phyloP scores from a whole-genome alignment of 2,888 invertebrate genomes.

The Tigriopus californicus region DNA sequence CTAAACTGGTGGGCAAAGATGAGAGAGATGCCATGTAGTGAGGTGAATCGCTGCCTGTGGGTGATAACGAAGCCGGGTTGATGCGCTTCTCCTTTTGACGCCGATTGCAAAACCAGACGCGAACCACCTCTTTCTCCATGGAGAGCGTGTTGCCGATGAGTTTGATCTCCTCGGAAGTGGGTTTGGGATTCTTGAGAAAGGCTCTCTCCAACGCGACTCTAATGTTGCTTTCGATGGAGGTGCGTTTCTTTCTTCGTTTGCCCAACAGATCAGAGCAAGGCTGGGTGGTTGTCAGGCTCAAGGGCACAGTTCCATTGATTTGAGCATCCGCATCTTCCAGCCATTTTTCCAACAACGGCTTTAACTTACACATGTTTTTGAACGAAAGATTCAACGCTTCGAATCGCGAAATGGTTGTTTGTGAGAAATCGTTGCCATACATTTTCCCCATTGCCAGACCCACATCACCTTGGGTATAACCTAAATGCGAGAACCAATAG shows the following conservation, averaged over 20 bases:
- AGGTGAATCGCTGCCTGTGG: neutral
- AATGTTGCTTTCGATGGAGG: conserved; percentile 87
- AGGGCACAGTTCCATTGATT: neutral
- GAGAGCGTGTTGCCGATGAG: conserved; percentile 73
- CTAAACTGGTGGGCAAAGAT: neutral
- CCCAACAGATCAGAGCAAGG: conserved; percentile 51
- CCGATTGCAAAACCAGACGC: conserved; percentile 81
- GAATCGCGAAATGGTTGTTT: conserved; percentile 95
- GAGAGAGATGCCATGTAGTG: conserved; percentile 1
- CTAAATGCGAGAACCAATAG: too few species aligned
- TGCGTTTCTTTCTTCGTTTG: conserved; percentile 82
- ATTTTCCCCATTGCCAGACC: conserved; percentile 95
- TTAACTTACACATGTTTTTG: conserved; percentile 99
- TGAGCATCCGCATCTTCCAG: conserved; percentile 78
- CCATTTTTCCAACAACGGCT: conserved; percentile 93
- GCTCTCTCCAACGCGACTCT: conserved; percentile 82
- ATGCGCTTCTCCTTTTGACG: conserved; percentile 91
- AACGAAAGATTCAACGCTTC: conserved; percentile 95
- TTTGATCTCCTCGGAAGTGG: conserved; percentile 87
- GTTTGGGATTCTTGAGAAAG: conserved; percentile 83
- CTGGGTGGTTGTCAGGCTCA: neutral
- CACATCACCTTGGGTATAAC: conserved; percentile 97
- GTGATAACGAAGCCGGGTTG: conserved; percentile 40
- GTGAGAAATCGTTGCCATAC: conserved; percentile 95
- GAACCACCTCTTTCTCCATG: conserved; percentile 91